A percentile compares a stretch with the other conserved stretches of the same genome.
Evolutionary conservation across 1,140 invertebrate genomes (phyloP).

Genomic region (Coenobita brevimanus): DNA sequence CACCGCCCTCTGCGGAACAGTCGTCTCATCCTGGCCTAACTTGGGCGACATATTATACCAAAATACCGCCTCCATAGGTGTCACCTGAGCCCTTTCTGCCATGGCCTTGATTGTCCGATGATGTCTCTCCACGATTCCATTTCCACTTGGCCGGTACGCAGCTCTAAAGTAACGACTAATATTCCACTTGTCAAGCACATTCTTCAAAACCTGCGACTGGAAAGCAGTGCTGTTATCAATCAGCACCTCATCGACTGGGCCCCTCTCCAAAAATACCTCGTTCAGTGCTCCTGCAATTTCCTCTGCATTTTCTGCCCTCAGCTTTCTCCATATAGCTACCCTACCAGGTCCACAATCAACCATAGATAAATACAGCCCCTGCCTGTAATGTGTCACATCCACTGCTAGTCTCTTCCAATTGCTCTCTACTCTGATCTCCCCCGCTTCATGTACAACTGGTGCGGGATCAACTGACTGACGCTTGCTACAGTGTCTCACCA

Average conservation of each 20-base stretch:
- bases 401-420: conserved; percentile 23
- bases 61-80: background rate
- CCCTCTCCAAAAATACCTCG: conserved; percentile 8
- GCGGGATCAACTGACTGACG: conserved; percentile 27
- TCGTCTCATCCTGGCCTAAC: background rate
- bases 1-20: background rate
- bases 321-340: background rate
- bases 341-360: conserved; percentile 6
- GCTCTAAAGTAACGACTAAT: conserved; percentile 21
- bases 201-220: background rate
- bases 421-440: background rate
- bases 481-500: background rate
- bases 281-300: conserved; percentile 5
- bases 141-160: conserved; percentile 19
- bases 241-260: background rate
- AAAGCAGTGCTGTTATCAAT: conserved; percentile 2
- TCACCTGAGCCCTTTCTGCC: background rate
- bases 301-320: background rate
- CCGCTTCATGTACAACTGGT: background rate
- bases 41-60: background rate
- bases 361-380: conserved; percentile 1
- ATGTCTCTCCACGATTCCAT: conserved; percentile 27
- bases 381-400: conserved; percentile 3
- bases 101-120: conserved; percentile 25
- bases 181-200: conserved; percentile 31